Evolutionary conservation across 1,140 invertebrate species (phyloP).

Genomic region (Drosophila azteca): DNA sequence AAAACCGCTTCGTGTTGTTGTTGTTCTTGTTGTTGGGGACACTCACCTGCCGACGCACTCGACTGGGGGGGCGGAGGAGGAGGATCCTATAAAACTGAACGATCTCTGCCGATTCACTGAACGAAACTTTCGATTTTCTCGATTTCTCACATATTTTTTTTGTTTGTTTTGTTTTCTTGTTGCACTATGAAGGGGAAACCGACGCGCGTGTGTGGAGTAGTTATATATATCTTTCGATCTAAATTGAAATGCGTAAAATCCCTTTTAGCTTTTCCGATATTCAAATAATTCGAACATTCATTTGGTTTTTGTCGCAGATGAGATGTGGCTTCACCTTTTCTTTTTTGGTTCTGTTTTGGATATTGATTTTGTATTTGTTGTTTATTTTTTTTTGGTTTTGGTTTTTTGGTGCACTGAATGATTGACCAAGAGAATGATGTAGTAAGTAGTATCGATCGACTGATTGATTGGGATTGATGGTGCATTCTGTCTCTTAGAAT

Average conservation of each 20-base stretch:
- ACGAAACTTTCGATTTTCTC: slow-evolving; percentile 19
- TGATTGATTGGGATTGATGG: slow-evolving; percentile 46
- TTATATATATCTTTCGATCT: slow-evolving; percentile 22
- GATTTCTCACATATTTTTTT: slow-evolving; percentile 26
- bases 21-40: slow-evolving; percentile 57
- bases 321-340: slow-evolving; percentile 37
- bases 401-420: slow-evolving; percentile 50
- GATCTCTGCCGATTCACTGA: slow-evolving; percentile 30
- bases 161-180: slow-evolving; percentile 13
- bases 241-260: slow-evolving; percentile 76
- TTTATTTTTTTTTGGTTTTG: slow-evolving; percentile 28
- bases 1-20: slow-evolving; percentile 49
- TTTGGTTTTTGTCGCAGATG: slow-evolving; percentile 43
- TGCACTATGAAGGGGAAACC: slow-evolving; percentile 39
- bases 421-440: slow-evolving; percentile 10
- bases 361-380: slow-evolving; percentile 24
- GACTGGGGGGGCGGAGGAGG: background rate
- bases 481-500: slow-evolving; percentile 33
- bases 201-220: slow-evolving; percentile 40
- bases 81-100: no score
- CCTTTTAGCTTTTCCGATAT: slow-evolving; percentile 84
- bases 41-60: slow-evolving; percentile 82
- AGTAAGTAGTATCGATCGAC: slow-evolving; percentile 13
- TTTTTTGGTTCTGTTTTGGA: slow-evolving; percentile 37
- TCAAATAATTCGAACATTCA: slow-evolving; percentile 53